A percentile compares a stretch with the other conserved stretches of the same genome.
phyloP scores from a whole-genome alignment of 2,888 invertebrate species.

The Mythimna impura region DNA sequence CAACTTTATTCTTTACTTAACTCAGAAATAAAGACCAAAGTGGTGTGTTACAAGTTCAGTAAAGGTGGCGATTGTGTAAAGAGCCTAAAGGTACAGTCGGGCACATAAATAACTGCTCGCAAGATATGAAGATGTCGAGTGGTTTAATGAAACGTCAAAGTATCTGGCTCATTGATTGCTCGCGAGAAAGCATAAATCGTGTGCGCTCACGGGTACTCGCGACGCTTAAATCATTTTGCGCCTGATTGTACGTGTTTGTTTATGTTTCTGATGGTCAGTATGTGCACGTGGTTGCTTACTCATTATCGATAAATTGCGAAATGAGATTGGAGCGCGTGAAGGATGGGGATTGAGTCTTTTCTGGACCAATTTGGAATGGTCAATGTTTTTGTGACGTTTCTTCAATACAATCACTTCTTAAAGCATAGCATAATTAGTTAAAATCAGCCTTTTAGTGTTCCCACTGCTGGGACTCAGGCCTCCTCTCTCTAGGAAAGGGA shows the following conservation, averaged over 20 bases:
- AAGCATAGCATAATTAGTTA: too few relatives aligned
- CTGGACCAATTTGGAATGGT: neutral
- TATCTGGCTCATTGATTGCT: constrained; percentile 83
- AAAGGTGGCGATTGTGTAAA: constrained; percentile 62
- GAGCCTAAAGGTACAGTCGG: constrained; percentile 79
- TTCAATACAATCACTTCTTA: too few relatives aligned
- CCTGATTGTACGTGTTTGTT: constrained; percentile 76
- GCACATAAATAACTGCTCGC: constrained; percentile 83
- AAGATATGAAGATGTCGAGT: constrained; percentile 87
- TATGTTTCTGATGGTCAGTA: constrained; percentile 58
- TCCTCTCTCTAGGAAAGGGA: too few relatives aligned
- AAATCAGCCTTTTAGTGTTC: too few relatives aligned
- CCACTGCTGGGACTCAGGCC: too few relatives aligned
- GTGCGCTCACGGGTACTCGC: constrained; percentile 72
- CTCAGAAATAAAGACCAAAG: constrained; percentile 13
- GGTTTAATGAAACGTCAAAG: constrained; percentile 88
- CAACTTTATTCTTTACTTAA: neutral
- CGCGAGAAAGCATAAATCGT: constrained; percentile 72
- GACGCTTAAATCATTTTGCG: constrained; percentile 72
- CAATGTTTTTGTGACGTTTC: neutral
- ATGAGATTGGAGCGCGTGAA: constrained; percentile 37
- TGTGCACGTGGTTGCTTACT: constrained; percentile 61
- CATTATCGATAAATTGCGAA: constrained; percentile 63
- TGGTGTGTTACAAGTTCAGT: constrained; percentile 14
- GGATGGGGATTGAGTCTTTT: constrained; percentile 17